Evolutionary conservation across 2,797 vertebrate species (phyloP).

Genomic region (Gastrophryne carolinensis): DNA sequence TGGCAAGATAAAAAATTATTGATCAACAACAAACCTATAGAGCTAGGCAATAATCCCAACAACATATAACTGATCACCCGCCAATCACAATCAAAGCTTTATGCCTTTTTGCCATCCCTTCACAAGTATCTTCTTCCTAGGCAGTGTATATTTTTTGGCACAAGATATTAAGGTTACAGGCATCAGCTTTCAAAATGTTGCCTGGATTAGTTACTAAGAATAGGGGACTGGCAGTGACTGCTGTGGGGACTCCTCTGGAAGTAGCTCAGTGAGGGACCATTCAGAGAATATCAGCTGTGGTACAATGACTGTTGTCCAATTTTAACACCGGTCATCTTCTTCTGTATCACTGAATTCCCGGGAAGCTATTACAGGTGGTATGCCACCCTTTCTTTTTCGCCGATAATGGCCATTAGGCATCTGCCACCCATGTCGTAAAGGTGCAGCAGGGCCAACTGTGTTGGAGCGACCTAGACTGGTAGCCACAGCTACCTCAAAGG

Average conservation of each 20-base stretch:
- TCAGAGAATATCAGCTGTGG: constrained; percentile 9
- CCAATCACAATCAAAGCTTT: neutral
- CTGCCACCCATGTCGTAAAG: constrained; percentile 93
- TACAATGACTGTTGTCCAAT: neutral
- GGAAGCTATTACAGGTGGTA: constrained; percentile 73
- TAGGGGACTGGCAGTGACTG: constrained; percentile 47
- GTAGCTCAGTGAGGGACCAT: constrained; percentile 27
- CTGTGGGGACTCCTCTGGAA: constrained; percentile 37
- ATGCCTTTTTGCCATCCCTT: neutral
- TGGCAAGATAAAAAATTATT: constrained; percentile 8
- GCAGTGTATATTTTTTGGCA: constrained; percentile 39
- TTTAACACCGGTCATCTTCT: constrained; percentile 93
- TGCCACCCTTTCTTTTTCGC: constrained; percentile 77
- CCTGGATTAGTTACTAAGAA: constrained; percentile 21
- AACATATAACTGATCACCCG: constrained; percentile 6
- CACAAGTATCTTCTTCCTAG: constrained; percentile 10
- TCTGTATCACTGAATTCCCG: constrained; percentile 92
- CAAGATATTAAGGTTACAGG: constrained; percentile 31
- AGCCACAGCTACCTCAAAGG: constrained; percentile 90
- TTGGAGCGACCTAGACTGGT: constrained; percentile 89
- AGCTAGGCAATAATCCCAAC: constrained; percentile 1
- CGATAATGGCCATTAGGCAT: constrained; percentile 95
- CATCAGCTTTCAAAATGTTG: constrained; percentile 4
- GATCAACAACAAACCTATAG: neutral
- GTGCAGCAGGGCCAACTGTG: constrained; percentile 87